These are phyloP conservation scores for Centropristis striata DNA, from an alignment of 2,113 vertebrate species.

Conservation along the genomic window DNA sequence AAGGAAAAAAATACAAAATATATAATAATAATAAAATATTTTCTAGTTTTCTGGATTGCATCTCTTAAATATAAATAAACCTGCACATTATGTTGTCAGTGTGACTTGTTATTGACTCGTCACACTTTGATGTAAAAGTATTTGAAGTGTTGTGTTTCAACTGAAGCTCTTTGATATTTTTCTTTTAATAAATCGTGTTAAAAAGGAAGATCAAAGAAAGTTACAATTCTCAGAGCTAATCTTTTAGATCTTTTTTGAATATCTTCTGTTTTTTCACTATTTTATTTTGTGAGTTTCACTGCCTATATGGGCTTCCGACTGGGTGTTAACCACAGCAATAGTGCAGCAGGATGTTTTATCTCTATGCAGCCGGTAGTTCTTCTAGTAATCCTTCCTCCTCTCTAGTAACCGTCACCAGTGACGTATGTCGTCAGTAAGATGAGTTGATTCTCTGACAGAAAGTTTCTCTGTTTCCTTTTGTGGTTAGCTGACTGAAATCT, in stretches of 20 bases:
- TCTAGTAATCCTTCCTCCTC: constrained; percentile 10
- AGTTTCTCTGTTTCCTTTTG: not conserved
- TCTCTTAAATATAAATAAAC: no score
- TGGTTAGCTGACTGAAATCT: constrained; percentile 25
- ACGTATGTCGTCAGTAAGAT: not conserved
- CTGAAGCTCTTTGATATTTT: not conserved
- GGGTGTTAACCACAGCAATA: not conserved
- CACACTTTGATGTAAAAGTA: not conserved
- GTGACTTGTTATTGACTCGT: no score
- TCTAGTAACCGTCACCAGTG: not conserved
- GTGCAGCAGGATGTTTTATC: not conserved
- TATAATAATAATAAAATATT: no score
- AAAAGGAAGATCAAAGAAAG: not conserved
- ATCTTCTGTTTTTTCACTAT: not conserved
- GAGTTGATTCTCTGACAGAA: not conserved
- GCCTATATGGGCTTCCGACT: not conserved
- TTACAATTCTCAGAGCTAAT: not conserved
- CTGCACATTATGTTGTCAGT: not conserved
- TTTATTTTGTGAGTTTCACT: constrained; percentile 1
- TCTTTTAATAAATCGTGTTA: not conserved
- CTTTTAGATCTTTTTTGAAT: not conserved
- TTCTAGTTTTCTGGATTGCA: no score
- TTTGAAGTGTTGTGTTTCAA: not conserved
- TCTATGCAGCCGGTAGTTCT: not conserved
- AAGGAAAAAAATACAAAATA: no score